Evolutionary conservation across 2,113 vertebrate species (phyloP).

Genomic region (Cynocephalus volans): DNA sequence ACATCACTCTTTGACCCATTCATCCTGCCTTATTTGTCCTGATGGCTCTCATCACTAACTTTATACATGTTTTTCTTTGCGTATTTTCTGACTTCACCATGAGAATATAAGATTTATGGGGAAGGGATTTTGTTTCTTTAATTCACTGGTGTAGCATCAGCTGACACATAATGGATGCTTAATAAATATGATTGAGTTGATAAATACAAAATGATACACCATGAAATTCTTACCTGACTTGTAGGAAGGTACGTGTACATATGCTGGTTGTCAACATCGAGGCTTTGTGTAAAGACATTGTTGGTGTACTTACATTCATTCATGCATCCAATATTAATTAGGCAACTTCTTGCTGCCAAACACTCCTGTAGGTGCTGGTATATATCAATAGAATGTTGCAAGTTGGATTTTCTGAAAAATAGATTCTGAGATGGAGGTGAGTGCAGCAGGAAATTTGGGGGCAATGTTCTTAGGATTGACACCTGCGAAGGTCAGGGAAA

Average conservation of each 20-base stretch:
- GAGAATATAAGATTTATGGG: neutral
- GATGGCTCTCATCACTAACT: neutral
- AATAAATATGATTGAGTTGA: neutral
- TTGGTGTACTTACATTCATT: neutral
- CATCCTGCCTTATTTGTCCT: neutral
- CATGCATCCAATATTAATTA: neutral
- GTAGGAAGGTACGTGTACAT: neutral
- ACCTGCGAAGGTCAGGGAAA: neutral
- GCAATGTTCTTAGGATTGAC: neutral
- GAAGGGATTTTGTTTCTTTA: neutral
- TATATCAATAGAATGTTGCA: neutral
- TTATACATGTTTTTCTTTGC: neutral
- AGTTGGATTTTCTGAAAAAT: neutral
- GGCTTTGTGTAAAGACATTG: neutral
- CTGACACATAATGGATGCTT: neutral
- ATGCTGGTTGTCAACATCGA: neutral
- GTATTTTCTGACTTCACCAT: neutral
- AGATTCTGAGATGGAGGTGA: neutral
- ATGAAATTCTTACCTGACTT: neutral
- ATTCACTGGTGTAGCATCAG: neutral
- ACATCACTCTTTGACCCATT: neutral
- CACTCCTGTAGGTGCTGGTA: neutral
- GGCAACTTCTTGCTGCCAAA: neutral
- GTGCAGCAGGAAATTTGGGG: neutral
- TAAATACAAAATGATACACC: neutral